These are phyloP conservation scores for Cataglyphis rosenhaueri DNA, from an alignment of 2,888 invertebrate species.

Conservation along the genomic window DNA sequence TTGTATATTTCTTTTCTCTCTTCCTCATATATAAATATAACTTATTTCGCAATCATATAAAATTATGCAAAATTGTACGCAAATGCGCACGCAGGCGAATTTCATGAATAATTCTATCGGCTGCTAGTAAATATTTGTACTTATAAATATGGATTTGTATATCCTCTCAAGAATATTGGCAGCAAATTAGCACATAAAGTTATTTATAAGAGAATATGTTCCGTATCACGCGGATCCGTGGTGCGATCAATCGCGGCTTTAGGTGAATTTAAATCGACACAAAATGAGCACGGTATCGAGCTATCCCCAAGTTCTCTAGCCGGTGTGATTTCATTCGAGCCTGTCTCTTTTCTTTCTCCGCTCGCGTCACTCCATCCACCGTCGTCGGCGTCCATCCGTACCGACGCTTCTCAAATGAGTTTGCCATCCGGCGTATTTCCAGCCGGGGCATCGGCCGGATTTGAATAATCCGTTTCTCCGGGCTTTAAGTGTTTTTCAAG, in stretches of 20 bases:
- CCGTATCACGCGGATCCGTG: neutral
- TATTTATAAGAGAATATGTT: conserved; percentile 20
- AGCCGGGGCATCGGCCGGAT: conserved; percentile 64
- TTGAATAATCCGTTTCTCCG: conserved; percentile 73
- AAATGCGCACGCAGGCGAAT: neutral
- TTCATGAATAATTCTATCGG: conserved; percentile 11
- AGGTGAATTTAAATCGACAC: conserved; percentile 42
- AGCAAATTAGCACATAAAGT: conserved; percentile 1
- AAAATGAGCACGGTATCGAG: conserved; percentile 49
- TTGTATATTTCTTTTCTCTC: neutral
- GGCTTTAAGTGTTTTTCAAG: conserved; percentile 77
- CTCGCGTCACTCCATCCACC: conserved; percentile 30
- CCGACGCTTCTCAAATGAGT: conserved; percentile 71
- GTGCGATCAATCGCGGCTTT: conserved; percentile 31
- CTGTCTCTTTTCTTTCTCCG: conserved; percentile 27
- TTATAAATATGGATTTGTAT: conserved; percentile 11
- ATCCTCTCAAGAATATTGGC: neutral
- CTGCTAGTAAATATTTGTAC: conserved; percentile 6
- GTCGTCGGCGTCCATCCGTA: conserved; percentile 43
- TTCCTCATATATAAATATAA: neutral
- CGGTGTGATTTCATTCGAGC: conserved; percentile 64
- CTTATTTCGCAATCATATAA: neutral
- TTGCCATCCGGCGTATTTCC: conserved; percentile 67
- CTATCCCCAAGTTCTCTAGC: conserved; percentile 31
- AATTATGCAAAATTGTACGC: neutral